Evolutionary conservation across 2,888 invertebrate genomes (phyloP).

Genomic region (Ceratothoa steindachneri): DNA sequence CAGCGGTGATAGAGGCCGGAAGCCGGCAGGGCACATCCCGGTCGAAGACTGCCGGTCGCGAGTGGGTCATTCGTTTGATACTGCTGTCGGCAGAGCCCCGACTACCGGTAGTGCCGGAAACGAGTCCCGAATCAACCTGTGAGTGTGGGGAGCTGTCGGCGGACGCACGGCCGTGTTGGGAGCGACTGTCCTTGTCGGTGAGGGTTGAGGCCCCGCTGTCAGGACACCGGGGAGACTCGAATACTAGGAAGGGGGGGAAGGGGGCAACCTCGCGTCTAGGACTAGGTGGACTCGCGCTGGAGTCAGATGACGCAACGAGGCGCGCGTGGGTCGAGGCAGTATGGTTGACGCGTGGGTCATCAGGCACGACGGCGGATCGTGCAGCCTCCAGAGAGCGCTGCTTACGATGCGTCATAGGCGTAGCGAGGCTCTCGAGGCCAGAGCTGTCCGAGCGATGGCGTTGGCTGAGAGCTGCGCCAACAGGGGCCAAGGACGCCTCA

Average conservation of each 20-base stretch:
- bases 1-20: constrained; percentile 8
- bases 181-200: constrained; percentile 35
- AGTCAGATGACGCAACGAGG: constrained; percentile 49
- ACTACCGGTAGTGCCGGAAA: constrained; percentile 50
- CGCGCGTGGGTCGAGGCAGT: constrained; percentile 36
- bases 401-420: constrained; percentile 50
- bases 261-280: constrained; percentile 47
- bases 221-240: constrained; percentile 38
- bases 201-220: constrained; percentile 44
- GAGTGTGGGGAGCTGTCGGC: constrained; percentile 49
- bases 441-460: constrained; percentile 37
- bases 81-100: constrained; percentile 51
- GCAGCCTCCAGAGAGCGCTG: constrained; percentile 48
- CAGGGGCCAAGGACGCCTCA: constrained; percentile 34
- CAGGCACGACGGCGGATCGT: background rate
- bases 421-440: constrained; percentile 49
- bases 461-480: constrained; percentile 26
- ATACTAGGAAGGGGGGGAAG: constrained; percentile 22
- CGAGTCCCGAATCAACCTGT: constrained; percentile 50
- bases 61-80: constrained; percentile 20
- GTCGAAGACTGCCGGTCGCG: constrained; percentile 21
- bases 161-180: constrained; percentile 41
- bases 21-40: constrained; percentile 19
- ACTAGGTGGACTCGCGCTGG: constrained; percentile 50
- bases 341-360: constrained; percentile 2